Conservation (phyloP, 2,888 invertebrate species). For the Athripsodes cinereus region DNA sequence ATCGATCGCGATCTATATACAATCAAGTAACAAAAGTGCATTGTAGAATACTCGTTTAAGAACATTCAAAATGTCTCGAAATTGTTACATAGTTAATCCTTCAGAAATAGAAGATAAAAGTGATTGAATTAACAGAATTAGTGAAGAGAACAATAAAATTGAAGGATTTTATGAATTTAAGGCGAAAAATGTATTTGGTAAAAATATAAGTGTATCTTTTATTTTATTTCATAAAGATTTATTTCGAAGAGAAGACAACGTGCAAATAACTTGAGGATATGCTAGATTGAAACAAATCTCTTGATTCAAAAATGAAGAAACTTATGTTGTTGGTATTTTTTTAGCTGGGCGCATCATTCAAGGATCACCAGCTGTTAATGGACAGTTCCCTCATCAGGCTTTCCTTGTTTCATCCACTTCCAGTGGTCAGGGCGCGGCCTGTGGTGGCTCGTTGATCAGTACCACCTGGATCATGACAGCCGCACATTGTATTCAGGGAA, state of each 20-base stretch:
- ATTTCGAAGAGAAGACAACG: no score
- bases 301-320: not conserved
- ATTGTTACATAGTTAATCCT: no score
- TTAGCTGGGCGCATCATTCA: slow-evolving; percentile 31
- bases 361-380: slow-evolving; percentile 30
- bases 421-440: not conserved
- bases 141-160: no score
- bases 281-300: no score
- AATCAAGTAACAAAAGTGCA: no score
- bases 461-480: not conserved
- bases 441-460: not conserved
- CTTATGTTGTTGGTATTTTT: not conserved
- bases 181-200: not conserved
- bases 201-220: not conserved
- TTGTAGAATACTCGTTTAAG: no score
- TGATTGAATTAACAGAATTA: no score
- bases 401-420: slow-evolving; percentile 23
- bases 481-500: not conserved
- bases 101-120: no score
- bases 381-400: slow-evolving; percentile 33
- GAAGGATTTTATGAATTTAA: no score
- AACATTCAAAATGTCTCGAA: no score
- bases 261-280: no score
- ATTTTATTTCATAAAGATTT: not conserved
- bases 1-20: no score